Base-by-base conservation (phyloP, 2,797 vertebrate genomes). In the Lepus oiostolus region DNA sequence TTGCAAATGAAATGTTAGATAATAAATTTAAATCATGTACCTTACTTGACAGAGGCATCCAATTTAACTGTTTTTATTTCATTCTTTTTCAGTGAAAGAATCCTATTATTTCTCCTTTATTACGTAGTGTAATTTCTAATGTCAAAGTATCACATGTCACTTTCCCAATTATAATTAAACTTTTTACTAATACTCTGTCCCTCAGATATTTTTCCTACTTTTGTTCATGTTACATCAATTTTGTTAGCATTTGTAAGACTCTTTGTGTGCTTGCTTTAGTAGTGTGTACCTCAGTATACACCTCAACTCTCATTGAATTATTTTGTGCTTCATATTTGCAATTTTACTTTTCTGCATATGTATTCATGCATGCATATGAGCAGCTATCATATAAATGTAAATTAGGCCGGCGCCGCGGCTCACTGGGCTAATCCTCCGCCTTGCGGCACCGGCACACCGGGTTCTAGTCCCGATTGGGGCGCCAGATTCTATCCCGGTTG, bases 31-130 rank as follows among this genome's bases (percentile, higher is more conserved):
- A 84, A 12, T 50, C 47, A 12, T 86, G 5, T 47, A 65, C 65
- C 17, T 77, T 85, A 67, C 22, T 79, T 95, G 65, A 83, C 2
- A 74, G 74, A 38, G 6, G 1, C 12, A 79, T 79, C 35, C 17
- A 68, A 14, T 83, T 91, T 93, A 91, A 32, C 47, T 54, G 38
- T 32, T 83, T 81, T 67, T 50, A 74, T 42, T 95, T 74, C 28
- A 58, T 63, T 91, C 19, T 70, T 92, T 90, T 82, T 22, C 22
- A 74, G 0, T 10, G 12, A 60, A 70, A 42, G 10, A 75, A 47
- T 12, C 26, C 5, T 80, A 52, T 68, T 82, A 74, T 54, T 79
- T 4, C 8, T 65, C 21, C 16, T 90, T 87, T 63, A 22, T n/a
- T 63, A 58, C 28, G 42, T 35, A 71, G 4, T 35, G 0, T 42